phyloP scores from a whole-genome alignment of 2,113 vertebrate species.

The Oreochromis aureus region DNA sequence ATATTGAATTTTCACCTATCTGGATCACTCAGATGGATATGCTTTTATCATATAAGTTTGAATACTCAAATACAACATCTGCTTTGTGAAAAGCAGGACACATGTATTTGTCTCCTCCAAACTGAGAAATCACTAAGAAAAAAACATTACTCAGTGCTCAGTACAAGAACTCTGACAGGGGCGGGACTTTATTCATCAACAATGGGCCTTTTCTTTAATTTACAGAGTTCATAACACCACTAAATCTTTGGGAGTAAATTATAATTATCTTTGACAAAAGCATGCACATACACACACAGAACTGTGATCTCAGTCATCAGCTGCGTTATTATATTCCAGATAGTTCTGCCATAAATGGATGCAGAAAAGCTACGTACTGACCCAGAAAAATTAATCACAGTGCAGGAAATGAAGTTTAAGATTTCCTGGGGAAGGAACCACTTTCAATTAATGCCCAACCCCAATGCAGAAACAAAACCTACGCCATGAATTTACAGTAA shows the following conservation, averaged over 20 bases:
- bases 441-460: background rate
- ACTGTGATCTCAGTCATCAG: background rate
- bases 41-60: background rate
- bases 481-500: background rate
- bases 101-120: background rate
- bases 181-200: background rate
- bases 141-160: background rate
- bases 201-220: background rate
- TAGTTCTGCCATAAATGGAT: background rate
- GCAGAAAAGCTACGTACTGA: background rate
- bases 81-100: background rate
- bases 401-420: background rate
- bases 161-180: background rate
- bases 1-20: background rate
- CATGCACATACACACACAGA: background rate
- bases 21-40: background rate
- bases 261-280: background rate
- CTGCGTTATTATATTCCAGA: background rate
- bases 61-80: background rate
- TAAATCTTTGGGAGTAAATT: background rate
- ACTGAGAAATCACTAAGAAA: background rate
- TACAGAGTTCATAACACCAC: background rate
- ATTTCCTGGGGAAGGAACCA: background rate
- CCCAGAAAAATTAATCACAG: background rate
- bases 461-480: background rate